Conservation (phyloP, 37 sponge, comb jelly and placozoan species). For the Ephydatia muelleri region DNA sequence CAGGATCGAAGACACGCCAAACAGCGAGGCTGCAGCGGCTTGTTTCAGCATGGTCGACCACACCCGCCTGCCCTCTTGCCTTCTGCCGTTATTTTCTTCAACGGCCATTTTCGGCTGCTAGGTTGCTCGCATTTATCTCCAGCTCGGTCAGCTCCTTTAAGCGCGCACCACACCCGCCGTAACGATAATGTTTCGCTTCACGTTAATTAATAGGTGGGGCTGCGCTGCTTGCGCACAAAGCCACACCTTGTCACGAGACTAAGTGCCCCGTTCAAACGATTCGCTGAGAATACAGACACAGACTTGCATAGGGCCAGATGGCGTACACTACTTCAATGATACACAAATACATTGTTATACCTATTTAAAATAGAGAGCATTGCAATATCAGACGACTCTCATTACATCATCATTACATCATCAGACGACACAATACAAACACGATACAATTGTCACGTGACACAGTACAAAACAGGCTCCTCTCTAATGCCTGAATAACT, state of each 20-base stretch:
- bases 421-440: too few relatives aligned
- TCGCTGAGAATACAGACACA: too few relatives aligned
- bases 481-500: background rate
- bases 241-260: too few relatives aligned
- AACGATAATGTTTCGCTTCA: too few relatives aligned
- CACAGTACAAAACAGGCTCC: background rate
- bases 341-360: too few relatives aligned
- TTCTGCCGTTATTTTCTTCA: background rate
- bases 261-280: too few relatives aligned
- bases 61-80: background rate
- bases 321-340: too few relatives aligned
- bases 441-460: background rate
- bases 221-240: background rate
- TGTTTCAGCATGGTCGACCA: conserved; percentile 38
- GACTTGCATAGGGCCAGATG: too few relatives aligned
- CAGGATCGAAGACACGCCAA: conserved; percentile 62
- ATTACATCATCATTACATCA: too few relatives aligned
- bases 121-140: background rate
- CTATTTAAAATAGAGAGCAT: background rate
- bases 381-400: background rate
- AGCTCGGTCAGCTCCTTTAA: background rate
- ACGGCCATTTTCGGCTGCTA: background rate
- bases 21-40: conserved; percentile 61
- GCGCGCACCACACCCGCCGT: background rate
- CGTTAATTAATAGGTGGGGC: background rate